Base-by-base conservation (phyloP, 2,888 invertebrate species). In the Epistrophe eligans region DNA sequence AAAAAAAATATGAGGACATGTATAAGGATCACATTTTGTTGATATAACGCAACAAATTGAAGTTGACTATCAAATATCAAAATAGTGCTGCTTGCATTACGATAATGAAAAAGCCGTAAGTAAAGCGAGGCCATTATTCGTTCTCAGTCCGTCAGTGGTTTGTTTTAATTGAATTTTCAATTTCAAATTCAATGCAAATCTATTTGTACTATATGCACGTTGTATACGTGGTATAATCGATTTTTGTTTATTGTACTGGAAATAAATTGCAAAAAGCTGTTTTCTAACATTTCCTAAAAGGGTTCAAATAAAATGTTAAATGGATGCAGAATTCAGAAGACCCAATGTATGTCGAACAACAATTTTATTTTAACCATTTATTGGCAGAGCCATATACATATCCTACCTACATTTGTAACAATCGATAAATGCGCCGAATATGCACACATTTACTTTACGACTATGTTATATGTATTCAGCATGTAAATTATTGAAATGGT, bases 111-210 rank as follows among this genome's bases (percentile, higher is more conserved):
- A 24, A 17, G n/a, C 4, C 40, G 24, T 19, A 55, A 64, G 40
- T 13, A 32, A 13, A 13, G 11, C n/a, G n/a, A 13, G 11, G 35
- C 32, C 28, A 64, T 62, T 62, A 38, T 48, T 15, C 7, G 8
- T 13, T 38, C 24, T 55, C 32, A 15, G 55, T 57, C 32, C 43
- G 43, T 52, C 35, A 45, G 77, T 73, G 79, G 57, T 74, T 60
- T 40, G 74, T 45, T 83, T 74, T 83, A 83, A 83, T 83, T 83
- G 73, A 79, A 83, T 70, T 79, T 79, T 79, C 67, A 70, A 83
- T 79, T 83, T 62, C 52, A 62, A 60, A 73, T 67, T 60, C 52
- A 73, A 73, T 73, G 45, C n/a, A 60, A 38, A 35, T 17, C 58
- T 17, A 24, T 24, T 11, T 35, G 9, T 35, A 35, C 35, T 32